Evolutionary conservation across 2,797 vertebrate species (phyloP).

Genomic region (Cynodonichthys magdalenae): DNA sequence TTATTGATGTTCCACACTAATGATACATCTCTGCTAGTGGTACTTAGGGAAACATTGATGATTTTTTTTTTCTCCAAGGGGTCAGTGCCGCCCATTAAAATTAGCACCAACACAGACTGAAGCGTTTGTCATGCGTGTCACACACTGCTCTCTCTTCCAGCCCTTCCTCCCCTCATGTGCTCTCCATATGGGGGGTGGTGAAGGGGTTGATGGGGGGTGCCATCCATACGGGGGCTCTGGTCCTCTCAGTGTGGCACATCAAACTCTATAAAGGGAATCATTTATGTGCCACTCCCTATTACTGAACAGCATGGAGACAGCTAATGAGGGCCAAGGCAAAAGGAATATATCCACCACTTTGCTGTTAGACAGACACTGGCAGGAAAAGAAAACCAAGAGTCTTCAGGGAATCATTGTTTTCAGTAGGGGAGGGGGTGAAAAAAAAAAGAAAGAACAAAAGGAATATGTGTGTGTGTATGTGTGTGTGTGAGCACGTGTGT

Average conservation of each 20-base stretch:
- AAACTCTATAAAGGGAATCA: slow-evolving; percentile 92
- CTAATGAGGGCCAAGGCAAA: slow-evolving; percentile 89
- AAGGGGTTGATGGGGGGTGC: slow-evolving; percentile 62
- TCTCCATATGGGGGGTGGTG: slow-evolving; percentile 58
- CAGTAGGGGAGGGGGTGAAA: slow-evolving; percentile 33
- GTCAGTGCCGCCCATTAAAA: slow-evolving; percentile 80
- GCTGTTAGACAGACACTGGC: slow-evolving; percentile 81
- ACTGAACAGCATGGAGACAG: slow-evolving; percentile 88
- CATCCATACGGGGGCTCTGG: slow-evolving; percentile 82
- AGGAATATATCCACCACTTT: slow-evolving; percentile 84
- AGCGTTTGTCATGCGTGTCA: slow-evolving; percentile 76
- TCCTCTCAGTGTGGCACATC: slow-evolving; percentile 88
- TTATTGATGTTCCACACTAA: slow-evolving; percentile 70
- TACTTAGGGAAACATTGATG: slow-evolving; percentile 76
- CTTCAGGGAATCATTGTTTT: slow-evolving; percentile 84
- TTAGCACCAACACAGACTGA: slow-evolving; percentile 65
- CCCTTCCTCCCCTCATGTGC: slow-evolving; percentile 38
- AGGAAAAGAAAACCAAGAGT: slow-evolving; percentile 76
- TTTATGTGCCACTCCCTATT: slow-evolving; percentile 90
- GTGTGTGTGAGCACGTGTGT: slow-evolving; percentile 38
- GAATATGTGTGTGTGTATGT: slow-evolving; percentile 50
- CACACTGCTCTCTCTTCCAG: slow-evolving; percentile 42
- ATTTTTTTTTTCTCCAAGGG: slow-evolving; percentile 75
- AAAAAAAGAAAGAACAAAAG: slow-evolving; percentile 77
- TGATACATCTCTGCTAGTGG: slow-evolving; percentile 73